Percentiles rank a stretch among this genome's conserved stretches.
Conservation (phyloP, 2,888 invertebrate species). For the Torymus tubicola region DNA sequence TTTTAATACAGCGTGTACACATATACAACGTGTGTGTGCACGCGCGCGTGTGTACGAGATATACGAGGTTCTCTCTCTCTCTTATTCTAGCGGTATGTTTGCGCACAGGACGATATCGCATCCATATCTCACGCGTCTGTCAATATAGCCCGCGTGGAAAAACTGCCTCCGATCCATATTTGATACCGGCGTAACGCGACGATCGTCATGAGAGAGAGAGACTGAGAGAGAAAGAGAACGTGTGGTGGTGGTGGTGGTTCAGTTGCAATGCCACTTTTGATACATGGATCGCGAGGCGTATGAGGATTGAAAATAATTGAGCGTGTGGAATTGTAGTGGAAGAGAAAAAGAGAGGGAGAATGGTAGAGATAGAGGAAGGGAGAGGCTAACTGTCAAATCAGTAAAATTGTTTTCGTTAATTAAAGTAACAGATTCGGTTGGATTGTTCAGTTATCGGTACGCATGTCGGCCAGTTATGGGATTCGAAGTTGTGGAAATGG, state of each 20-base stretch:
- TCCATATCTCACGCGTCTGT: neutral
- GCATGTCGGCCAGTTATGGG: too few species aligned
- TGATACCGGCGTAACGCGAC: neutral
- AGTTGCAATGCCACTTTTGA: neutral
- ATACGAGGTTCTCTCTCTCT: too few species aligned
- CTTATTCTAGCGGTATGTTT: neutral
- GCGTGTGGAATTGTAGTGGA: neutral
- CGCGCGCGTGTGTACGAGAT: neutral
- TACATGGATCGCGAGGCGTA: neutral
- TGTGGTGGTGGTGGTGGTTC: too few species aligned
- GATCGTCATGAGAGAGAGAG: too few species aligned
- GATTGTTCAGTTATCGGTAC: too few species aligned
- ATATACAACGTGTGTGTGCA: neutral
- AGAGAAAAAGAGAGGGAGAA: too few species aligned
- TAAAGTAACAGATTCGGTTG: conserved; percentile 5
- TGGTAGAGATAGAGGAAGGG: too few species aligned
- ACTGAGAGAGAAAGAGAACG: too few species aligned
- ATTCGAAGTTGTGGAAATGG: too few species aligned
- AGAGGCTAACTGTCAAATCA: conserved; percentile 1
- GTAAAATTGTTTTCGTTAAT: conserved; percentile 7
- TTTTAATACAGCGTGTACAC: too few species aligned
- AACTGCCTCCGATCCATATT: conserved; percentile 18
- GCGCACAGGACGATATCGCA: neutral
- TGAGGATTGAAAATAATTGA: conserved; percentile 13
- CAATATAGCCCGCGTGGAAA: neutral